Base-by-base conservation (phyloP, 1,140 invertebrate genomes). In the Onthophagus taurus region DNA sequence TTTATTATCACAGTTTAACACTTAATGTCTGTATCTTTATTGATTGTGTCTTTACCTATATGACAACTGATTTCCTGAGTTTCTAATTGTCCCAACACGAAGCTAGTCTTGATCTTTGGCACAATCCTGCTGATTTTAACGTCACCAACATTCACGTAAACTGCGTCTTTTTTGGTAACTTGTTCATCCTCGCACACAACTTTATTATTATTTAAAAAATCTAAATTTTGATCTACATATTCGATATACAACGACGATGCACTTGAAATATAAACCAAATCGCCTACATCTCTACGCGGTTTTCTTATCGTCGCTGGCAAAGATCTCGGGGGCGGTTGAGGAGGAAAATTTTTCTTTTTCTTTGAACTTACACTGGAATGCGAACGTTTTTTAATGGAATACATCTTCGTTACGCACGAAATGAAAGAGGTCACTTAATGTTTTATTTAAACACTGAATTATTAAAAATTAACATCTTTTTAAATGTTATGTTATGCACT, bases 251-350 rank as follows among this genome's bases (percentile, higher is more conserved):
- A 48, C 33, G 44, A 47, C 4, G 60, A 56, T 8, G 55, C 42
- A 1, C 59, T 63, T 13, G 59, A 52, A 4, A 64, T 51, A 31
- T 42, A 57, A 7, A 64, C 60, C 13, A 36, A 45, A 46, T 64
- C 62, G 7, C 54, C 62, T 14, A 64, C 54, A 38, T 62, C 50
- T 14, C 48, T 30, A 7, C 55, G 31, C 0, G 49, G 53, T 46
- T 54, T 52, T 18, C 60, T 44, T 19, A 54, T 49, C 2, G 54
- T 58, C 5, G 51, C 50, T 0, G 57, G 52, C 11, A 53, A 51
- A 2, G 58, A 56, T 30, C 56, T 49, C 14, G 55, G 52, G 3
- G 60, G 55, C 24, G 58, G 58, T 19, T 51, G 23, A 17, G 57
- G 58, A 7, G 48, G 33, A 9, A 21, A 23, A 1, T 18, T 12